Percentiles rank a stretch among this genome's conserved stretches.
These are phyloP conservation scores for Ridgeia piscesae DNA, from an alignment of 1,140 invertebrate species.

Conservation along the genomic window DNA sequence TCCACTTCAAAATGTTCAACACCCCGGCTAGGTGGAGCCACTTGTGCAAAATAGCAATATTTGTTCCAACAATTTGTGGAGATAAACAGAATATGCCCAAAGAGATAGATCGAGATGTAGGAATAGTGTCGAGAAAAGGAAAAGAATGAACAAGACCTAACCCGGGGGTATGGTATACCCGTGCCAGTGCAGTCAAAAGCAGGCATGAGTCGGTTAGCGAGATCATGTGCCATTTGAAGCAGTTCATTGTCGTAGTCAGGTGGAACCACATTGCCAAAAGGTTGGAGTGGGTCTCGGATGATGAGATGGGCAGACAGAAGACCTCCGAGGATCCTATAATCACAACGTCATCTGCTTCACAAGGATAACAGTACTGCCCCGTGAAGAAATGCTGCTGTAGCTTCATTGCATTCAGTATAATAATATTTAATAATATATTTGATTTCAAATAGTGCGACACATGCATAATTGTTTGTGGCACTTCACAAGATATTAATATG, in stretches of 20 bases:
- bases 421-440: too few relatives aligned
- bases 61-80: too few relatives aligned
- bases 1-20: too few relatives aligned
- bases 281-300: slow-evolving; percentile 64
- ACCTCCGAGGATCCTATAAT: slow-evolving; percentile 65
- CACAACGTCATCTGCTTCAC: not conserved
- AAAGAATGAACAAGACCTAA: not conserved
- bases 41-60: too few relatives aligned
- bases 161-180: slow-evolving; percentile 68
- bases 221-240: slow-evolving; percentile 66
- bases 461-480: too few relatives aligned
- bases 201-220: slow-evolving; percentile 64
- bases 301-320: slow-evolving; percentile 71
- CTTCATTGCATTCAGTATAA: not conserved
- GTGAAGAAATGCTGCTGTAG: too few relatives aligned
- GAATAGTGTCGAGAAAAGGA: too few relatives aligned
- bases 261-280: slow-evolving; percentile 66
- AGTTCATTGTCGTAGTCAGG: slow-evolving; percentile 67
- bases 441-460: too few relatives aligned
- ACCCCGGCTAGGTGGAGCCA: too few relatives aligned
- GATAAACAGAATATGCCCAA: too few relatives aligned
- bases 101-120: too few relatives aligned
- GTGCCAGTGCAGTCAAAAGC: slow-evolving; percentile 64
- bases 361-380: not conserved
- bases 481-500: too few relatives aligned